Evolutionary conservation across 2,113 vertebrate species (phyloP).

Genomic region (Semnornis frantzii): DNA sequence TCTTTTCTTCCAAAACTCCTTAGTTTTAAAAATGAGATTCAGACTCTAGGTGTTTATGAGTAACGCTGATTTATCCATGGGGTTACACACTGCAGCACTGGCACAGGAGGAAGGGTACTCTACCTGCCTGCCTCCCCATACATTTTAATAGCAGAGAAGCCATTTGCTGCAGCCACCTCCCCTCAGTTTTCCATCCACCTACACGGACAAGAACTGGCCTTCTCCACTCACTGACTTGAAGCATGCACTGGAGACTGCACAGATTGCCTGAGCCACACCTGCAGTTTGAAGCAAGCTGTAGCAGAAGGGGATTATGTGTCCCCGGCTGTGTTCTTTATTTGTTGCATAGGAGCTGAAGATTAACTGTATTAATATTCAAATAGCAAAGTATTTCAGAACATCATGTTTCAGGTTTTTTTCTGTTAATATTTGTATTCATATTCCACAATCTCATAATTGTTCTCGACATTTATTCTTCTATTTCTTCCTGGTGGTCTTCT

Average conservation of each 20-base stretch:
- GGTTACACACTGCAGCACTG: accelerated
- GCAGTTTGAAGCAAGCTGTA: neutral
- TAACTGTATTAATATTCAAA: neutral
- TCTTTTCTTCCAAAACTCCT: neutral
- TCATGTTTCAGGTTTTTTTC: neutral
- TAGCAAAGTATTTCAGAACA: constrained; percentile 5
- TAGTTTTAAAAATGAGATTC: neutral
- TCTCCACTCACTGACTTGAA: neutral
- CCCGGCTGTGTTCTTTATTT: neutral
- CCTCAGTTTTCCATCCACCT: neutral
- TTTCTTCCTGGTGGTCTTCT: neutral
- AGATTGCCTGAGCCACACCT: accelerated
- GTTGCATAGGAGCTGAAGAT: neutral
- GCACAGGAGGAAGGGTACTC: neutral
- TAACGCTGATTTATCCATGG: neutral
- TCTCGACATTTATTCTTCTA: constrained; percentile 44
- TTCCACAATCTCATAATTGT: neutral
- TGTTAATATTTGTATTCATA: constrained; percentile 17
- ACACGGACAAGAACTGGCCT: accelerated
- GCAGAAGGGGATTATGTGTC: neutral
- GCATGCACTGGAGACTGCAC: accelerated
- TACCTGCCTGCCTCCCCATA: no score
- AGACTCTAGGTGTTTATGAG: neutral
- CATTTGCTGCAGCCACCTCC: neutral
- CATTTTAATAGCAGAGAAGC: accelerated